Percentiles rank a stretch among this genome's conserved stretches.
These are phyloP conservation scores for Euphonia xanthogaster DNA, from an alignment of 2,797 vertebrate species.

Conservation along the genomic window DNA sequence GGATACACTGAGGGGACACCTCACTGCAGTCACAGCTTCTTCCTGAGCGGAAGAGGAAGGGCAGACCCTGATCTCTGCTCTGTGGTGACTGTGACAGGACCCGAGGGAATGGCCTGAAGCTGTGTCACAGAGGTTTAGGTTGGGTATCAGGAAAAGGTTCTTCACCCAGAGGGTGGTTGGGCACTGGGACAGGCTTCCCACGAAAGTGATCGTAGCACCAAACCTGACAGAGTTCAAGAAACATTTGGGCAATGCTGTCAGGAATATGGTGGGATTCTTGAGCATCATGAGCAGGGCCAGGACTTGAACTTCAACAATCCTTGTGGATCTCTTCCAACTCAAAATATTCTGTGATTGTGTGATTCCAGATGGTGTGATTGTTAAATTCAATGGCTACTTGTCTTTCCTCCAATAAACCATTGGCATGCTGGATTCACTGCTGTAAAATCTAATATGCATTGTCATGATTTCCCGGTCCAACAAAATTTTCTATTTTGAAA, in stretches of 20 bases:
- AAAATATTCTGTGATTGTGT: not conserved
- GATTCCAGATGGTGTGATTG: constrained; percentile 2
- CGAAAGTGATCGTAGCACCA: not conserved
- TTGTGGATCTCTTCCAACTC: not conserved
- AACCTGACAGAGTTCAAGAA: accelerated
- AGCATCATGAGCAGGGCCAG: no score
- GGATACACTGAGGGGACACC: not conserved
- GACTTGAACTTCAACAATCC: not conserved
- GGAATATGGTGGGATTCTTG: not conserved
- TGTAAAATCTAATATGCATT: not conserved
- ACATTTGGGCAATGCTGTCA: not conserved
- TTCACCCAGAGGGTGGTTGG: accelerated
- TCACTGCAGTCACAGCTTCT: accelerated
- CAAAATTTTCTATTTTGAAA: not conserved
- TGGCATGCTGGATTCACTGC: not conserved
- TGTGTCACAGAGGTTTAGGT: accelerated
- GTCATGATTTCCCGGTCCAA: not conserved
- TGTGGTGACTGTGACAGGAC: not conserved
- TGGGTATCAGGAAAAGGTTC: not conserved
- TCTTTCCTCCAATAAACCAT: not conserved
- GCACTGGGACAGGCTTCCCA: not conserved
- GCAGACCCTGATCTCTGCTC: accelerated
- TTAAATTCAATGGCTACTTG: constrained; percentile 2
- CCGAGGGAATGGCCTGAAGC: accelerated
- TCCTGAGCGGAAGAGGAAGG: accelerated